phyloP scores from a whole-genome alignment of 1,140 invertebrate species.

The Oscheius sp. region DNA sequence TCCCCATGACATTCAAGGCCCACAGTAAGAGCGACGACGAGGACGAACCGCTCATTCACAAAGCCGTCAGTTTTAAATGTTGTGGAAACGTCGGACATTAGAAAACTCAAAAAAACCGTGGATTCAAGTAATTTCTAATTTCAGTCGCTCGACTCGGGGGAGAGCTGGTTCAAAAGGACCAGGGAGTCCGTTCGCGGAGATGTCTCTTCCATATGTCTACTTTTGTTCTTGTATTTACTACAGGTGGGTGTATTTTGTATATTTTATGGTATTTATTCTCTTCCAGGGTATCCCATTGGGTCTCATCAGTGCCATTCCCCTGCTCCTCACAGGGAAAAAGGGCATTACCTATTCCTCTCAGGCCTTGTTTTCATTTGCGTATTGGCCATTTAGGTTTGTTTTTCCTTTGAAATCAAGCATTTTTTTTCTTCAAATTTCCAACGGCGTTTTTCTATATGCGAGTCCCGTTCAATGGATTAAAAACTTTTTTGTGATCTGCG shows the following conservation, averaged over 20 bases:
- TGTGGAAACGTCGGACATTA: not conserved
- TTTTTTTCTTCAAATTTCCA: not conserved
- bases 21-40: constrained; percentile 23
- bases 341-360: constrained; percentile 86
- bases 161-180: constrained; percentile 44
- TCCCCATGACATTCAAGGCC: constrained; percentile 25
- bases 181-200: constrained; percentile 55
- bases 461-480: too few relatives aligned
- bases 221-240: constrained; percentile 57
- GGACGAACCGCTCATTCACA: not conserved
- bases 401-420: not conserved
- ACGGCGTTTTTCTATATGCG: not conserved
- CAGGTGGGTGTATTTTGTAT: constrained; percentile 44
- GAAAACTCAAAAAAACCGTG: not conserved
- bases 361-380: constrained; percentile 96
- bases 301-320: constrained; percentile 84
- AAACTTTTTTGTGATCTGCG: too few relatives aligned
- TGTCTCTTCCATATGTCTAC: constrained; percentile 53
- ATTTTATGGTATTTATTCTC: constrained; percentile 61
- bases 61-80: not conserved
- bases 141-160: constrained; percentile 42
- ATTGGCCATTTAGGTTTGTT: constrained; percentile 84
- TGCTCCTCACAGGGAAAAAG: constrained; percentile 85
- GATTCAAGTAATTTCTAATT: constrained; percentile 6
- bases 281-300: constrained; percentile 95